These are phyloP conservation scores for Uropsilus gracilis DNA, from an alignment of 2,113 vertebrate genomes.

Conservation along the genomic window DNA sequence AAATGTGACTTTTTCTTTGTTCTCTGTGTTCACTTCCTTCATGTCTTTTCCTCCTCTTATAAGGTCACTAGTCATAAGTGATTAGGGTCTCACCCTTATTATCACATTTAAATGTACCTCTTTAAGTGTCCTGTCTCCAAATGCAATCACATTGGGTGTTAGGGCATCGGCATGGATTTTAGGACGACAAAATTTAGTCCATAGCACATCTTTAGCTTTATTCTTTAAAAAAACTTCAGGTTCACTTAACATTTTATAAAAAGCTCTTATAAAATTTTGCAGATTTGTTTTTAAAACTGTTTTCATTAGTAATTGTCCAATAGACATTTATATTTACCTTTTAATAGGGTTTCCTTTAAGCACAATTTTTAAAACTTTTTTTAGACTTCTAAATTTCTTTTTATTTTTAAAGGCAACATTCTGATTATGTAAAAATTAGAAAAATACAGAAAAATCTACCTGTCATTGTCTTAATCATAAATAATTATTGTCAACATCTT, in stretches of 20 bases:
- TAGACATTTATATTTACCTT: neutral
- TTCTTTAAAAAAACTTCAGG: neutral
- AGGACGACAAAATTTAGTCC: neutral
- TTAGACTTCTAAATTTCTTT: neutral
- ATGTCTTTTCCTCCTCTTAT: neutral
- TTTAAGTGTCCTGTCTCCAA: neutral
- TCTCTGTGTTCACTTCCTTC: neutral
- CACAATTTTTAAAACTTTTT: neutral
- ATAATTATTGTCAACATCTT: neutral
- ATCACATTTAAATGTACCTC: neutral
- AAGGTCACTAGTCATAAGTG: neutral
- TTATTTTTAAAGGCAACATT: conserved; percentile 31
- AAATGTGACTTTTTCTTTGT: neutral
- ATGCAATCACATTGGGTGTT: neutral
- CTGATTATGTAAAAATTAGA: conserved; percentile 17
- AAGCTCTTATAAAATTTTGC: neutral
- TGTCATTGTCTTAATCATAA: neutral
- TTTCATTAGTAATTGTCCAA: neutral
- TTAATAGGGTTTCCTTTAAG: conserved; percentile 36
- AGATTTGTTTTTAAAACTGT: conserved; percentile 1
- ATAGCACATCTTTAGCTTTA: neutral
- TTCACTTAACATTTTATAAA: neutral
- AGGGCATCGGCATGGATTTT: neutral
- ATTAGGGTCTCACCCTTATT: neutral
- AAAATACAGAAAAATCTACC: neutral